Conservation (phyloP, 2,797 vertebrate species). For the Choloepus didactylus region DNA sequence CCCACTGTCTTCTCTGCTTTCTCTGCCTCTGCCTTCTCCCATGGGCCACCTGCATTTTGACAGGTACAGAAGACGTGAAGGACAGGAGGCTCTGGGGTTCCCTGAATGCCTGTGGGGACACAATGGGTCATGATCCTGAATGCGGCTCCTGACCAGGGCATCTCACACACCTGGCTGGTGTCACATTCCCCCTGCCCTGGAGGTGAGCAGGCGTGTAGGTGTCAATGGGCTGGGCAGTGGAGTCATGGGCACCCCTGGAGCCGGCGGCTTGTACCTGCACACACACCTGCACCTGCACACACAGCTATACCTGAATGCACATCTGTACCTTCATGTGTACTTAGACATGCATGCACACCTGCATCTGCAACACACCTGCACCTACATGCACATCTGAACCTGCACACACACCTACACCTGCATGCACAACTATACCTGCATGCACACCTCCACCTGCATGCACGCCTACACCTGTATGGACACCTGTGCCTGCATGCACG, state of each 20-base stretch:
- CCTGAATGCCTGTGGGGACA: no score
- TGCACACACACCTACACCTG: neutral
- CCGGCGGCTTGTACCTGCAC: neutral
- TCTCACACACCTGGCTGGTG: neutral
- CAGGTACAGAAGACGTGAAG: no score
- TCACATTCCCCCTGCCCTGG: rapidly evolving
- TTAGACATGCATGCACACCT: neutral
- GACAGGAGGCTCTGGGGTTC: no score
- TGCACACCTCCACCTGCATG: no score
- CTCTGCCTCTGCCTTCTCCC: no score
- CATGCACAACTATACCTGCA: neutral
- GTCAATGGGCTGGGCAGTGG: neutral
- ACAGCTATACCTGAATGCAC: no score
- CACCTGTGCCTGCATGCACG: no score
- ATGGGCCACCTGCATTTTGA: no score
- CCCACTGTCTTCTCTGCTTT: no score
- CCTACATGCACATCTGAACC: no score
- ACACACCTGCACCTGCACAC: neutral
- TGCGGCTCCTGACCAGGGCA: neutral
- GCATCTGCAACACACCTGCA: neutral
- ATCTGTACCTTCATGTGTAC: neutral
- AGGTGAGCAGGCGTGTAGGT: neutral
- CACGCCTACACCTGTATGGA: neutral
- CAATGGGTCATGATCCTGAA: neutral
- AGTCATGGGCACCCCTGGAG: neutral